These are phyloP conservation scores for Strix uralensis DNA, from an alignment of 2,113 vertebrate genomes.

Conservation along the genomic window DNA sequence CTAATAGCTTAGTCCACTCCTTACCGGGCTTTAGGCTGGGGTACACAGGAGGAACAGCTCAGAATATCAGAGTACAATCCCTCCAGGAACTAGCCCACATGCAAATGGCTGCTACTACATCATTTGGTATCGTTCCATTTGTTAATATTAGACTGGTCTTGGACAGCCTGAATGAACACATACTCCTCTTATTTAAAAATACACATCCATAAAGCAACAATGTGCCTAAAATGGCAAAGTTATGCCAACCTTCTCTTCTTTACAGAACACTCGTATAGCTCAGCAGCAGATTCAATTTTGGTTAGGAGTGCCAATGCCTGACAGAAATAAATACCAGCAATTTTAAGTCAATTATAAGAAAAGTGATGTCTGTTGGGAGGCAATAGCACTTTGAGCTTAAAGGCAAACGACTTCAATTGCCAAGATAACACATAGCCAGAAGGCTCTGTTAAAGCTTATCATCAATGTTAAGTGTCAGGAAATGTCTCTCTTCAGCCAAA, in stretches of 20 bases:
- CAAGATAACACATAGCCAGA: neutral
- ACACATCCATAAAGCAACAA: neutral
- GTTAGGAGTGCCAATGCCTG: neutral
- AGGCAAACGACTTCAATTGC: neutral
- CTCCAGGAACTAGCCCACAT: fast-evolving
- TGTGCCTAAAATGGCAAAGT: neutral
- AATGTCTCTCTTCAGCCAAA: neutral
- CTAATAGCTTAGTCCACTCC: neutral
- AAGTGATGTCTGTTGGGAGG: neutral
- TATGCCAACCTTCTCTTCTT: neutral
- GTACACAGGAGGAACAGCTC: neutral
- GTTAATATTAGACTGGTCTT: neutral
- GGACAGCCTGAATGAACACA: neutral
- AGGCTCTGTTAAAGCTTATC: neutral
- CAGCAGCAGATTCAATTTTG: neutral
- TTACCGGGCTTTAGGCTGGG: neutral
- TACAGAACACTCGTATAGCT: neutral
- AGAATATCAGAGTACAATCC: neutral
- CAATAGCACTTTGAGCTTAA: neutral
- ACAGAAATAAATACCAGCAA: neutral
- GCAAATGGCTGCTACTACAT: neutral
- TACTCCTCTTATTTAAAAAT: neutral
- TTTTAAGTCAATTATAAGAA: neutral
- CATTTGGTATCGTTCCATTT: fast-evolving
- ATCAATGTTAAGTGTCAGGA: neutral